These are phyloP conservation scores for Clupea harengus DNA, from an alignment of 2,113 vertebrate genomes.

Conservation along the genomic window DNA sequence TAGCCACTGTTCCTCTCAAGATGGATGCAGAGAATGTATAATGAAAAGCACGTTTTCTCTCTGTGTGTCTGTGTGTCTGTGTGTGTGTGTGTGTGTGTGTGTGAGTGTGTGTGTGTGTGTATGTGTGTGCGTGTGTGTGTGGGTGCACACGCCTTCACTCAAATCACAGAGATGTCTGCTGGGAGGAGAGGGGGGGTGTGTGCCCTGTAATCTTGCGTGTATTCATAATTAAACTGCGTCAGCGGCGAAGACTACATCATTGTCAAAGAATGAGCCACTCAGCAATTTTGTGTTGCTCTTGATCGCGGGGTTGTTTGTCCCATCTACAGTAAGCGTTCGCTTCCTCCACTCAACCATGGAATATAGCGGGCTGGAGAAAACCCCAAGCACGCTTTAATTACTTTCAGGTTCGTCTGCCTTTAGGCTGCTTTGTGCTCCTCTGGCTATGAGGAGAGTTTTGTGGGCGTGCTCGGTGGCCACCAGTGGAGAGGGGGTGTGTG, in stretches of 20 bases:
- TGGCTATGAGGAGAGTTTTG: constrained; percentile 19
- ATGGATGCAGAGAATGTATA: not conserved
- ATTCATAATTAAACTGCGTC: constrained; percentile 8
- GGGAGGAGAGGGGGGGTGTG: not conserved
- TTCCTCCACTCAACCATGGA: constrained; percentile 31
- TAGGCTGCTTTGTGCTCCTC: constrained; percentile 34
- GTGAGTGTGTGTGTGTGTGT: not conserved
- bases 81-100: not conserved
- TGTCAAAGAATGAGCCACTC: not conserved
- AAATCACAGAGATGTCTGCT: not conserved
- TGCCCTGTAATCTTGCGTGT: not conserved
- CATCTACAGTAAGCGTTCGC: not conserved
- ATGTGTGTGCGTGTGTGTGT: not conserved
- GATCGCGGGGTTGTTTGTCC: not conserved
- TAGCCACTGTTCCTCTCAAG: not conserved
- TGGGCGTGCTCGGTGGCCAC: not conserved
- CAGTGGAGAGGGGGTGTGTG: not conserved
- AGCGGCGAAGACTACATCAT: constrained; percentile 1
- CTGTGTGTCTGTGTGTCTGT: no score
- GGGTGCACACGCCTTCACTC: not conserved
- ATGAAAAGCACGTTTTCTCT: constrained; percentile 31
- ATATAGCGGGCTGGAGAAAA: constrained; percentile 23
- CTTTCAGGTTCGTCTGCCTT: constrained; percentile 56
- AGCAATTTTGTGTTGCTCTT: constrained; percentile 4
- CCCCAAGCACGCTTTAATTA: constrained; percentile 47